Evolutionary conservation across 2,797 vertebrate species (phyloP).

Genomic region (Squalus acanthias): DNA sequence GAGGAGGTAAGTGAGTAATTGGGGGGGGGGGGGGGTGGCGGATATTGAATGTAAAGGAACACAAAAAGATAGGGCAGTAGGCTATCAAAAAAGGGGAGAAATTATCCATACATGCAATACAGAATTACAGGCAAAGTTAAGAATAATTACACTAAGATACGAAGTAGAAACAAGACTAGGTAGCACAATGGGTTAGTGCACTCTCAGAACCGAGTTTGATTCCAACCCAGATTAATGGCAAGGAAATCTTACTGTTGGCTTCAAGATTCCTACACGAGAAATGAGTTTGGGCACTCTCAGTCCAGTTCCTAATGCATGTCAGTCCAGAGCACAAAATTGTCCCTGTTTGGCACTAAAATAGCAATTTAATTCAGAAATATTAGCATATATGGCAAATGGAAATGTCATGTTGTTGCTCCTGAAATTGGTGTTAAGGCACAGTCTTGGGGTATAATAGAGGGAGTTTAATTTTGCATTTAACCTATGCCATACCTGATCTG

Average conservation of each 20-base stretch:
- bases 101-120: background rate
- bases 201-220: background rate
- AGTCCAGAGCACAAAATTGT: background rate
- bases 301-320: background rate
- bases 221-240: background rate
- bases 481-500: background rate
- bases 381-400: background rate
- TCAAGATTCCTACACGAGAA: background rate
- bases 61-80: background rate
- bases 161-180: background rate
- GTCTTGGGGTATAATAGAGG: background rate
- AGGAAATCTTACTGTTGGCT: background rate
- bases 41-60: background rate
- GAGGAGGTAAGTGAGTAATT: conserved; percentile 8
- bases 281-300: background rate
- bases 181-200: background rate
- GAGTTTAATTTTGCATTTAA: background rate
- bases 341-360: background rate
- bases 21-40: background rate
- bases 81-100: background rate
- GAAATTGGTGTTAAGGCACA: background rate
- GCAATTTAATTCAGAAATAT: background rate
- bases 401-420: background rate
- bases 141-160: background rate
- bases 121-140: background rate